A percentile compares a stretch with the other conserved stretches of the same genome.
Conservation (phyloP, 2,888 invertebrate genomes). For the Taphrorychus bicolor region DNA sequence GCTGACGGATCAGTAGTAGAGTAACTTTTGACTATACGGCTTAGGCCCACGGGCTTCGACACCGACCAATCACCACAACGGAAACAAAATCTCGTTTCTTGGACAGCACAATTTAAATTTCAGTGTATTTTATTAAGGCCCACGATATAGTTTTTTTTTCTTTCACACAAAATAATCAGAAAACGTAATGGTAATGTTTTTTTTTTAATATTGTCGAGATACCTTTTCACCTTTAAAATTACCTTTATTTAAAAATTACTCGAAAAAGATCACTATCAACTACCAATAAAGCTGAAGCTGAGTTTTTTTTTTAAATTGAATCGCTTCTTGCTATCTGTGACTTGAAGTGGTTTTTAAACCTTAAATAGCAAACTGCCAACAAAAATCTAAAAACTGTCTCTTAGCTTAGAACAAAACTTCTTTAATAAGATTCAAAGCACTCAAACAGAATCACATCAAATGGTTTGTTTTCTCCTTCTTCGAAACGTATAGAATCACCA, state of each 20-base stretch:
- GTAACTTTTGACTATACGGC: neutral
- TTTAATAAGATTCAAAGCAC: neutral
- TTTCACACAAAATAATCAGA: conserved; percentile 60
- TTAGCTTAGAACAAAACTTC: no score
- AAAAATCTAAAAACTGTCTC: no score
- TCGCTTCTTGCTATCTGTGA: no score
- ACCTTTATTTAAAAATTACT: conserved; percentile 5
- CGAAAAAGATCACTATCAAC: conserved; percentile 51
- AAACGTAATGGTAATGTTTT: conserved; percentile 53
- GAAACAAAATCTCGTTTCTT: conserved; percentile 50
- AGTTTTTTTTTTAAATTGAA: no score
- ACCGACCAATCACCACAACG: conserved; percentile 24
- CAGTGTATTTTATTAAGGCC: conserved; percentile 64
- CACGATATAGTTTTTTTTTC: conserved; percentile 61
- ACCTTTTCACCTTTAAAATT: conserved; percentile 43
- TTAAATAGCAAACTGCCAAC: no score
- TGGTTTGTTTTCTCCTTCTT: neutral
- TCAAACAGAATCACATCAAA: conserved; percentile 11
- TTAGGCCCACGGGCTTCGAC: conserved; percentile 6
- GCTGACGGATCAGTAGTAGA: neutral
- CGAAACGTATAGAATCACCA: no score
- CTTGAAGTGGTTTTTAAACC: no score
- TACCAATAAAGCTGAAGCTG: no score
- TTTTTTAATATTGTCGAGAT: conserved; percentile 62
- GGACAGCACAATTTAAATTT: conserved; percentile 62